Conservation (phyloP, 2,797 vertebrate genomes). For the Morus bassanus region DNA sequence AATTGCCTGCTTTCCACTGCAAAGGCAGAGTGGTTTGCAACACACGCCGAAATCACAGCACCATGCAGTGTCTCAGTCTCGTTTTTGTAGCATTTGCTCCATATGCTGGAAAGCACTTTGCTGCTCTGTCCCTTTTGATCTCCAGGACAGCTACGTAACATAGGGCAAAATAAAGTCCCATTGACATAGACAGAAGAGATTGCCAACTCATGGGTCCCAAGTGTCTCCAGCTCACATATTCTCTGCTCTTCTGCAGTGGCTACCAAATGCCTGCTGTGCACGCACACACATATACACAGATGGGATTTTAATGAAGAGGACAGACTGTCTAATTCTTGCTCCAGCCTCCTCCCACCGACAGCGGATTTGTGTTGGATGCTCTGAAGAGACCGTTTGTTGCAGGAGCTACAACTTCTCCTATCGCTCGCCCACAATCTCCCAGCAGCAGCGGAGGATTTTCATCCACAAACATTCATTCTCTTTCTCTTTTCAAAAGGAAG, state of each 20-base stretch:
- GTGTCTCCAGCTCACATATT: background rate
- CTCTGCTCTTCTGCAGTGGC: background rate
- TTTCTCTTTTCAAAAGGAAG: background rate
- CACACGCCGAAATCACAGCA: background rate
- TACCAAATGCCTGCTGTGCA: background rate
- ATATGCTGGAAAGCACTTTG: background rate
- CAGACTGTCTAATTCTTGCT: background rate
- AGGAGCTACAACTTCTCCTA: background rate
- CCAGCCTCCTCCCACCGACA: background rate
- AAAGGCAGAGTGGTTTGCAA: background rate
- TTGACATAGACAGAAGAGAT: background rate
- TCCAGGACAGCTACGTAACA: fast-evolving
- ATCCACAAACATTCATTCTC: background rate
- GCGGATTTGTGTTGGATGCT: background rate
- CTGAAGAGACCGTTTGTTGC: constrained; percentile 19
- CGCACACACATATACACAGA: background rate
- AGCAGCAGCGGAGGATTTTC: background rate
- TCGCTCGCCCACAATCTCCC: background rate
- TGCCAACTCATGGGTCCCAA: background rate
- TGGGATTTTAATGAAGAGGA: background rate
- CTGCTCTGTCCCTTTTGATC: background rate
- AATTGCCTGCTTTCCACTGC: background rate
- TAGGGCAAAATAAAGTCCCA: background rate
- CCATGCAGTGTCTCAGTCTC: background rate
- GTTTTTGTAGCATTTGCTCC: background rate